Evolutionary conservation across 2,888 invertebrate species (phyloP).

Genomic region (Brachyptera risi): DNA sequence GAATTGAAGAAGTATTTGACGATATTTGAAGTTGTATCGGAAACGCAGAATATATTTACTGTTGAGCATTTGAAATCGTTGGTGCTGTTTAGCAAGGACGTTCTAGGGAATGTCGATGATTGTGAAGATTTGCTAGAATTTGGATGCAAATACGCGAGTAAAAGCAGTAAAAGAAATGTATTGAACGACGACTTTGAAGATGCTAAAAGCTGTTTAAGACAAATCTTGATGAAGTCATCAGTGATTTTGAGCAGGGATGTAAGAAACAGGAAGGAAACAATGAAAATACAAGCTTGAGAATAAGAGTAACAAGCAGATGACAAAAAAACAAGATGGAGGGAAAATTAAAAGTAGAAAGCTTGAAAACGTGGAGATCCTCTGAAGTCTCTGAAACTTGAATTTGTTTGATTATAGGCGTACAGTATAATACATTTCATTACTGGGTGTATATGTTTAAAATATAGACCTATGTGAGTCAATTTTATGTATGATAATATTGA

Average conservation of each 20-base stretch:
- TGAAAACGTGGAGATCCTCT: too few species aligned
- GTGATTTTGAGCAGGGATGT: too few species aligned
- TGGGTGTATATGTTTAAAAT: too few species aligned
- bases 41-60: slow-evolving; percentile 32
- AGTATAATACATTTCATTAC: too few species aligned
- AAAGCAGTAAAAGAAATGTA: too few species aligned
- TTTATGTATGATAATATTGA: too few species aligned
- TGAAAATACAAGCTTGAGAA: too few species aligned
- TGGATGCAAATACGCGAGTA: slow-evolving; percentile 41
- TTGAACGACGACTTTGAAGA: slow-evolving; percentile 3
- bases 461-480: too few species aligned
- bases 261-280: too few species aligned
- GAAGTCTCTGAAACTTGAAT: too few species aligned
- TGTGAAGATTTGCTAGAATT: slow-evolving; percentile 42
- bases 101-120: slow-evolving; percentile 39
- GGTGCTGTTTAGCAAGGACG: slow-evolving; percentile 34
- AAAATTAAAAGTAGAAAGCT: not conserved
- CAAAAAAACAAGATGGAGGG: not conserved
- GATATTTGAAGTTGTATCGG: slow-evolving; percentile 33
- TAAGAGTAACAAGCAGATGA: too few species aligned
- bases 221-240: slow-evolving; percentile 4
- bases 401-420: too few species aligned
- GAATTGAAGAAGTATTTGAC: slow-evolving; percentile 32
- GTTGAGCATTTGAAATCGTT: slow-evolving; percentile 37
- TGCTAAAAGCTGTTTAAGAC: slow-evolving; percentile 9